Conservation (phyloP, 2,888 invertebrate genomes). For the Sicus ferrugineus region DNA sequence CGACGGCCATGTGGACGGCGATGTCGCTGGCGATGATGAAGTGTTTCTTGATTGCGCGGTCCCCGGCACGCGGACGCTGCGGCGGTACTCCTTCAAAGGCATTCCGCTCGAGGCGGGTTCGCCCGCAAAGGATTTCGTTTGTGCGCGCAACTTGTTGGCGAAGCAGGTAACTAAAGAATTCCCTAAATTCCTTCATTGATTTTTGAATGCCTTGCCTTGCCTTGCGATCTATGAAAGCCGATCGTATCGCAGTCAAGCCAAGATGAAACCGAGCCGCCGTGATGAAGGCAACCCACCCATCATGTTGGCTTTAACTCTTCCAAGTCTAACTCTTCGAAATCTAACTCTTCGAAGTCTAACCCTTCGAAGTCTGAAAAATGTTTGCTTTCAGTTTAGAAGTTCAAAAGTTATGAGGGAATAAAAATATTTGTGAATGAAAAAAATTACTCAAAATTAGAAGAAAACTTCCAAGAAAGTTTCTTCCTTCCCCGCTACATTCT, state of each 20-base stretch:
- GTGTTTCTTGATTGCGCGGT: conserved; percentile 1
- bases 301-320: background rate
- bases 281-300: background rate
- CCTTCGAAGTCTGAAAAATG: background rate
- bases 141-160: conserved; percentile 52
- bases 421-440: no score
- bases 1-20: conserved; percentile 6
- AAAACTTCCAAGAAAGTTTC: no score
- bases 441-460: no score
- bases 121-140: conserved; percentile 56
- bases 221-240: background rate
- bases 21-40: background rate
- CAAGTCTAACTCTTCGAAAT: no score
- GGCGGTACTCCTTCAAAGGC: conserved; percentile 56
- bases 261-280: no score
- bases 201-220: background rate
- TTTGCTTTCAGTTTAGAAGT: background rate
- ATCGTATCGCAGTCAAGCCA: no score
- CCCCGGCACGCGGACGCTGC: background rate
- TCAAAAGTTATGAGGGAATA: no score
- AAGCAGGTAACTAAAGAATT: conserved; percentile 51
- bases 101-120: conserved; percentile 57
- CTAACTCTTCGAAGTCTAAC: background rate
- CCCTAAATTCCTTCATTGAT: background rate
- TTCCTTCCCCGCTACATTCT: no score